Conservation (phyloP, 35 echinoderm and acorn worm species). For the Ptychodera flava region DNA sequence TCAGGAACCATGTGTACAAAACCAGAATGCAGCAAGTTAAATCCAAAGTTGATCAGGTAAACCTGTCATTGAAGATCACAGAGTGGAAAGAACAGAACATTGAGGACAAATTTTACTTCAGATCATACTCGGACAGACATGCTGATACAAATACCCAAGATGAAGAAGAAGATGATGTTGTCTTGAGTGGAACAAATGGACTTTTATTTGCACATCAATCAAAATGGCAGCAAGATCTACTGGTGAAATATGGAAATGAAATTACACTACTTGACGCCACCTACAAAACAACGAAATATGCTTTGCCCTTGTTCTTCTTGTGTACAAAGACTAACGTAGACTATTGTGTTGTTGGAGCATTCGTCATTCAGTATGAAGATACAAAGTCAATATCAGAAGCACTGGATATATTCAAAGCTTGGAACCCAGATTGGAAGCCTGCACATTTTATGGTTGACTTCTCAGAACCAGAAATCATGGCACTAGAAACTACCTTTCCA, state of each 20-base stretch:
- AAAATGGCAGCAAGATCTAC: slow-evolving; percentile 14
- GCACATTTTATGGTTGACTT: slow-evolving; percentile 31
- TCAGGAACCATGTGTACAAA: not conserved
- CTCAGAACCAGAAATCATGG: slow-evolving; percentile 8
- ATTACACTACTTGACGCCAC: slow-evolving; percentile 27
- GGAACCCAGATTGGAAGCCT: slow-evolving; percentile 22
- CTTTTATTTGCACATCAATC: slow-evolving; percentile 25
- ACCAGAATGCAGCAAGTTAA: not conserved
- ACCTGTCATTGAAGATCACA: not conserved
- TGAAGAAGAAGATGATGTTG: not conserved
- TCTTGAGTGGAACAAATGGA: not conserved
- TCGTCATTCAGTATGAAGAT: slow-evolving; percentile 18
- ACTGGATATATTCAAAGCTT: slow-evolving; percentile 14
- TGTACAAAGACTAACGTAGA: slow-evolving; percentile 30
- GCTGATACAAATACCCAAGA: not conserved
- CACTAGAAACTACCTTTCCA: slow-evolving; percentile 13
- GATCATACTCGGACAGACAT: not conserved
- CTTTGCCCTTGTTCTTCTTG: slow-evolving; percentile 34
- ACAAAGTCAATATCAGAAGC: slow-evolving; percentile 20
- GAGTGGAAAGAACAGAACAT: not conserved
- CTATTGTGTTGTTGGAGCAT: slow-evolving; percentile 28
- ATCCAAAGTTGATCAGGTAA: not conserved
- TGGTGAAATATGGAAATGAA: slow-evolving; percentile 25
- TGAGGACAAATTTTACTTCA: not conserved
- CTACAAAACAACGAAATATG: slow-evolving; percentile 30